Conservation (phyloP, 2,888 invertebrate genomes). For the Melinopterus prodromus region DNA sequence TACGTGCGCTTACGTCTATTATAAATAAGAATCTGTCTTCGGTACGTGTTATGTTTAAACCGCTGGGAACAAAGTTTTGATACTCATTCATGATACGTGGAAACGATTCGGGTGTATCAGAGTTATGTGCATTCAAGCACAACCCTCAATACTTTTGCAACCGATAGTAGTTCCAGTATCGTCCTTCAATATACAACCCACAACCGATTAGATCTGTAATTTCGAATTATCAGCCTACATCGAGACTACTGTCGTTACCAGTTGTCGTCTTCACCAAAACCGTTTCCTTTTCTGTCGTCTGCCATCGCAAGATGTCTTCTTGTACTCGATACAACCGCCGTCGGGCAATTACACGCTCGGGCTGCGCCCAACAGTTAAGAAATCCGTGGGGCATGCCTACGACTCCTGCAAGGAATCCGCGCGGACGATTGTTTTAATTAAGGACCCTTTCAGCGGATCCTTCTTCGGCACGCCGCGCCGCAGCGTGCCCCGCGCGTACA, state of each 20-base stretch:
- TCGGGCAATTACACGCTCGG: constrained; percentile 40
- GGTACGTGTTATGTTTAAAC: too few relatives aligned
- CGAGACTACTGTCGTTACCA: background rate
- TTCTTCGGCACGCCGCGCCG: constrained; percentile 5
- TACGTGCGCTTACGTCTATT: too few relatives aligned
- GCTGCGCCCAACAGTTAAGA: constrained; percentile 37
- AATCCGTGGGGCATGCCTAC: constrained; percentile 35
- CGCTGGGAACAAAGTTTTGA: too few relatives aligned
- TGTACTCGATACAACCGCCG: constrained; percentile 31
- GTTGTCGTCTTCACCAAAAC: background rate
- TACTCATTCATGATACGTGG: too few relatives aligned
- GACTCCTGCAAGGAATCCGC: constrained; percentile 28
- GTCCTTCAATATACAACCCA: background rate
- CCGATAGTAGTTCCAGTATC: background rate
- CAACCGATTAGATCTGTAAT: constrained; percentile 6
- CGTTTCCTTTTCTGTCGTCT: background rate
- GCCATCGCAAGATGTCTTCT: constrained; percentile 6
- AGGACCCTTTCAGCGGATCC: constrained; percentile 39
- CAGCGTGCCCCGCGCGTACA: background rate
- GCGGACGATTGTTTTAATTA: constrained; percentile 43
- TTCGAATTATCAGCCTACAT: constrained; percentile 11
- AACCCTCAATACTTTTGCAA: too few relatives aligned
- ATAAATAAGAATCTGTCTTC: too few relatives aligned
- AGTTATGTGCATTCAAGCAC: too few relatives aligned
- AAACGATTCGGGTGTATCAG: too few relatives aligned